Percentiles rank a stretch among this genome's conserved stretches.
Conservation (phyloP, 2,888 invertebrate species). For the Parelbella ahira region DNA sequence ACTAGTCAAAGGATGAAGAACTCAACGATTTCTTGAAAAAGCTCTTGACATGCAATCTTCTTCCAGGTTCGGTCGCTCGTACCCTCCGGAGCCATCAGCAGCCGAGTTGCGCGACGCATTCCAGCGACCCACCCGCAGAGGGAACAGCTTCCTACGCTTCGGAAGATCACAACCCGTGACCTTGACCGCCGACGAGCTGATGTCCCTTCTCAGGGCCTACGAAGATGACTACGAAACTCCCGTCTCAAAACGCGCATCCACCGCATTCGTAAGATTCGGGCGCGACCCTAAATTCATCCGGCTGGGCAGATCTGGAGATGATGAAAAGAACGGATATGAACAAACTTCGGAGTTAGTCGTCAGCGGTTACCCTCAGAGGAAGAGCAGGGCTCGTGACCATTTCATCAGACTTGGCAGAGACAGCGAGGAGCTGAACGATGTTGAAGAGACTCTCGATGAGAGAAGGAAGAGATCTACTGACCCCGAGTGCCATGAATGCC, state of each 20-base stretch:
- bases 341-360: constrained; percentile 47
- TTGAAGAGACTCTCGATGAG: constrained; percentile 47
- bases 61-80: constrained; percentile 66
- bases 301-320: constrained; percentile 63
- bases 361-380: constrained; percentile 59
- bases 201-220: constrained; percentile 56
- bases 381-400: constrained; percentile 63
- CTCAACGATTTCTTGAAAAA: too few species aligned
- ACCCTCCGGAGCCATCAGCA: constrained; percentile 62
- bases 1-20: too few species aligned
- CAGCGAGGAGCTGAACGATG: constrained; percentile 54
- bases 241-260: constrained; percentile 50
- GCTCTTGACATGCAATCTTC: too few species aligned
- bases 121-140: constrained; percentile 52
- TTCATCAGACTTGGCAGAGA: constrained; percentile 69
- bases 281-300: constrained; percentile 72
- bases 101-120: constrained; percentile 61
- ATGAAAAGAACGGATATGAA: constrained; percentile 47
- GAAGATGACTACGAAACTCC: constrained; percentile 61
- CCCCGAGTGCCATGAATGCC: constrained; percentile 53
- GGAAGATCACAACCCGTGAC: constrained; percentile 62
- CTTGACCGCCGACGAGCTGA: constrained; percentile 59
- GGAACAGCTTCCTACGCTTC: constrained; percentile 67
- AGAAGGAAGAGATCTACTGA: constrained; percentile 59
- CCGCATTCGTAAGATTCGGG: constrained; percentile 60